A percentile compares a stretch with the other conserved stretches of the same genome.
Conservation (phyloP, 1,140 invertebrate genomes). For the Lineus longissimus region DNA sequence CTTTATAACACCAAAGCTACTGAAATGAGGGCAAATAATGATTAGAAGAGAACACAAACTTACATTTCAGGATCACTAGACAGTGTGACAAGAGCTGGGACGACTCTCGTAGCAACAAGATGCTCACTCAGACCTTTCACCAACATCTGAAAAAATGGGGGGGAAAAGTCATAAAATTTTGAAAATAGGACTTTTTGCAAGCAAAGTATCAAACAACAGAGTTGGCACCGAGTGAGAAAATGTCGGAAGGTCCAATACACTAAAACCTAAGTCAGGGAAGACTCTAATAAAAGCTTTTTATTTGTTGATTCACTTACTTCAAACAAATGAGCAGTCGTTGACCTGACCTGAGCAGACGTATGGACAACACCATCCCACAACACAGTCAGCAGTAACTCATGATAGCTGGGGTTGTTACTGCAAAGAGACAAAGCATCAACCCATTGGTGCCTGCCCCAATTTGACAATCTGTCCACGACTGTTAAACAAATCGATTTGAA, state of each 20-base stretch:
- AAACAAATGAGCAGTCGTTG: constrained; percentile 62
- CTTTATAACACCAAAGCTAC: constrained; percentile 6
- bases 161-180: not conserved
- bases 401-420: constrained; percentile 36
- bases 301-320: constrained; percentile 40
- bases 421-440: constrained; percentile 6
- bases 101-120: constrained; percentile 61
- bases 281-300: too few relatives aligned
- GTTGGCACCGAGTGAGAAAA: too few relatives aligned
- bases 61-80: constrained; percentile 69
- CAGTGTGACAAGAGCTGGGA: constrained; percentile 68
- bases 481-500: too few relatives aligned
- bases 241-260: too few relatives aligned
- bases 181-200: too few relatives aligned
- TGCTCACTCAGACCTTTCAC: constrained; percentile 60
- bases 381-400: constrained; percentile 63
- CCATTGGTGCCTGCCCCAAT: too few relatives aligned
- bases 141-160: constrained; percentile 45
- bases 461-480: too few relatives aligned
- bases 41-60: too few relatives aligned
- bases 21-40: too few relatives aligned
- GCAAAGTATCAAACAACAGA: too few relatives aligned
- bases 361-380: constrained; percentile 71
- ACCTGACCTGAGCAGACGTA: constrained; percentile 61
- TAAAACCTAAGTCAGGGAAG: too few relatives aligned